Conservation (phyloP, 2,113 vertebrate genomes). For the Australoheros scitulus region DNA sequence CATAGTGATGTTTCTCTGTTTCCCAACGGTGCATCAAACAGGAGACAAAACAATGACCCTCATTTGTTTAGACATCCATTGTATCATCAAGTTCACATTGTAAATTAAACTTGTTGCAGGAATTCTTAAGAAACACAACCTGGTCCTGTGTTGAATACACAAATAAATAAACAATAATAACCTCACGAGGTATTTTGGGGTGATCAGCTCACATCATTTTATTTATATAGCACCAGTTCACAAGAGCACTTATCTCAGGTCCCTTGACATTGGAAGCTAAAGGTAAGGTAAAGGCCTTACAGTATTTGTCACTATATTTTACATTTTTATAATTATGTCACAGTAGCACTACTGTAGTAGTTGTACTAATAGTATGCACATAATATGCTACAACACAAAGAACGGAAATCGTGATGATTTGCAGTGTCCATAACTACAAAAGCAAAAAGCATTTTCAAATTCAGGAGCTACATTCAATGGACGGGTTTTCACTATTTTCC, state of each 20-base stretch:
- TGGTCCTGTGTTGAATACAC: background rate
- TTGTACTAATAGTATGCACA: background rate
- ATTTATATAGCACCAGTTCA: background rate
- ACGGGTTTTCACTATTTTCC: background rate
- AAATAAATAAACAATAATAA: background rate
- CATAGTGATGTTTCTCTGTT: slow-evolving; percentile 4
- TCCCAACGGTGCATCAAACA: background rate
- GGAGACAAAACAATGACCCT: background rate
- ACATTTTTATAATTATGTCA: background rate
- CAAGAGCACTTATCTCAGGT: background rate
- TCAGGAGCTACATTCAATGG: background rate
- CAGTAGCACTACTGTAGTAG: background rate
- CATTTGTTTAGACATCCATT: background rate
- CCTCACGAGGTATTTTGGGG: background rate
- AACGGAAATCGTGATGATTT: background rate
- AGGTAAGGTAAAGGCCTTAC: background rate
- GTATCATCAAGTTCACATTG: background rate
- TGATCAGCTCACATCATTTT: background rate
- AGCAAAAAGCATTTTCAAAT: background rate
- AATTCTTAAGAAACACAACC: background rate
- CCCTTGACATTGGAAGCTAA: background rate
- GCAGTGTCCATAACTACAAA: background rate
- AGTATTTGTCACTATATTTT: background rate
- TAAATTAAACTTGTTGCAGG: background rate
- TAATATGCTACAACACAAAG: background rate